phyloP scores from a whole-genome alignment of 2,797 vertebrate genomes.

The Liparis tanakae region DNA sequence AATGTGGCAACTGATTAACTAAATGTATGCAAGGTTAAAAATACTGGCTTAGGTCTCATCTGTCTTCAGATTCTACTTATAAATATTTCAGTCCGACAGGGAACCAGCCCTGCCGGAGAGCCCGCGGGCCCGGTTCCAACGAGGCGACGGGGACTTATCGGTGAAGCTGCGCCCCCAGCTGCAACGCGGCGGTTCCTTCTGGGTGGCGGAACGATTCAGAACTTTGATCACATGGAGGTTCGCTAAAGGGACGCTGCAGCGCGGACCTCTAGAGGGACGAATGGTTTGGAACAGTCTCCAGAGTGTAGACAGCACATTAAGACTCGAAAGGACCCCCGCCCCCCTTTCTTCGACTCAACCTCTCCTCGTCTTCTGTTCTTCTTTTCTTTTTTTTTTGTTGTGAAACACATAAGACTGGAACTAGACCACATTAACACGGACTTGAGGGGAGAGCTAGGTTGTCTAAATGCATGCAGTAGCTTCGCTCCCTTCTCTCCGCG shows the following conservation, averaged over 20 bases:
- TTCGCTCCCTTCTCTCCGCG: conserved; percentile 55
- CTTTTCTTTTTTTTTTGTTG: conserved; percentile 55
- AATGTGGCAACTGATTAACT: conserved; percentile 36
- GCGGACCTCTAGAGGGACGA: conserved; percentile 64
- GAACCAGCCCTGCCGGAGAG: conserved; percentile 81
- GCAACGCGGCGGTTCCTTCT: conserved; percentile 32
- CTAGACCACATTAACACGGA: conserved; percentile 75
- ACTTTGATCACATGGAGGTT: conserved; percentile 53
- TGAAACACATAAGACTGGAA: conserved; percentile 74
- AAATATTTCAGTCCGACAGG: conserved; percentile 66
- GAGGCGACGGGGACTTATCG: conserved; percentile 47
- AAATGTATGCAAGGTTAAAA: conserved; percentile 33
- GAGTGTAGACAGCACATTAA: conserved; percentile 68
- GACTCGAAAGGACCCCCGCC: conserved; percentile 58
- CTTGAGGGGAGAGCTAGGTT: conserved; percentile 70
- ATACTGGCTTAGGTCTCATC: conserved; percentile 28
- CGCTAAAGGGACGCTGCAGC: conserved; percentile 76
- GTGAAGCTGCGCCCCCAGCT: conserved; percentile 44
- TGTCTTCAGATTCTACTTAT: conserved; percentile 24
- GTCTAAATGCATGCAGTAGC: conserved; percentile 76
- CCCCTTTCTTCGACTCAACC: conserved; percentile 44
- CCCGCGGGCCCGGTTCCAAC: conserved; percentile 52
- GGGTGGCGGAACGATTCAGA: conserved; percentile 30
- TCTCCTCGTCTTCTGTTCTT: conserved; percentile 59
- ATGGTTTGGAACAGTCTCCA: conserved; percentile 77